Conservation (phyloP, 2,888 invertebrate species). For the Thymelicus lineola region DNA sequence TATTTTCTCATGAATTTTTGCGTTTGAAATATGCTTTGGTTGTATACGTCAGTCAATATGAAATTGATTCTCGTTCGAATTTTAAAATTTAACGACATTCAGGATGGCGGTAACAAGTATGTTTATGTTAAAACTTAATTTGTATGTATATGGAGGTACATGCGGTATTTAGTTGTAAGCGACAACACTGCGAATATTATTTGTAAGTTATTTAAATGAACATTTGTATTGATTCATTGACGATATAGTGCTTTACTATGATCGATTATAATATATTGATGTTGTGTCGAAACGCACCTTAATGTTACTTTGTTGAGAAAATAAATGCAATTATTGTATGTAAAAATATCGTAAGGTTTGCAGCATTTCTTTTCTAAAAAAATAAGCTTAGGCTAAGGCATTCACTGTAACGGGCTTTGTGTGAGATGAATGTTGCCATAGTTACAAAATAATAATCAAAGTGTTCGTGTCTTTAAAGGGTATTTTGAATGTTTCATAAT, state of each 20-base stretch:
- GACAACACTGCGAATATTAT: conserved; percentile 78
- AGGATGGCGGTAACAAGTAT: conserved; percentile 51
- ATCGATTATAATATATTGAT: conserved; percentile 63
- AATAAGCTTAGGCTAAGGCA: conserved; percentile 70
- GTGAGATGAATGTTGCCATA: conserved; percentile 76
- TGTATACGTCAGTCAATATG: too few species aligned
- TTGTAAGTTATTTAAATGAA: conserved; percentile 68
- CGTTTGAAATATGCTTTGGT: too few species aligned
- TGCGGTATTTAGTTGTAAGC: conserved; percentile 63
- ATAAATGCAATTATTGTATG: conserved; percentile 61
- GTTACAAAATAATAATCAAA: conserved; percentile 56
- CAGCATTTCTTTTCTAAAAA: conserved; percentile 55
- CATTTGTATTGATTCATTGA: conserved; percentile 58
- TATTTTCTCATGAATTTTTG: neutral
- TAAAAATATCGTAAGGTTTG: conserved; percentile 58
- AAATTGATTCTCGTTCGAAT: neutral
- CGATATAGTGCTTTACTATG: conserved; percentile 36
- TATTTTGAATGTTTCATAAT: conserved; percentile 51
- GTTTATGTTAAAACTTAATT: conserved; percentile 41
- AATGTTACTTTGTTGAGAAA: conserved; percentile 54
- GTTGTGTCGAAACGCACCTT: conserved; percentile 76
- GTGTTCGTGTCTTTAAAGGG: conserved; percentile 60
- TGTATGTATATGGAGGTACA: conserved; percentile 59
- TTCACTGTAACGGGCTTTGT: conserved; percentile 56
- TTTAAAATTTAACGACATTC: conserved; percentile 19